Base-by-base conservation (phyloP, 2,113 vertebrate species). In the Cavia porcellus region DNA sequence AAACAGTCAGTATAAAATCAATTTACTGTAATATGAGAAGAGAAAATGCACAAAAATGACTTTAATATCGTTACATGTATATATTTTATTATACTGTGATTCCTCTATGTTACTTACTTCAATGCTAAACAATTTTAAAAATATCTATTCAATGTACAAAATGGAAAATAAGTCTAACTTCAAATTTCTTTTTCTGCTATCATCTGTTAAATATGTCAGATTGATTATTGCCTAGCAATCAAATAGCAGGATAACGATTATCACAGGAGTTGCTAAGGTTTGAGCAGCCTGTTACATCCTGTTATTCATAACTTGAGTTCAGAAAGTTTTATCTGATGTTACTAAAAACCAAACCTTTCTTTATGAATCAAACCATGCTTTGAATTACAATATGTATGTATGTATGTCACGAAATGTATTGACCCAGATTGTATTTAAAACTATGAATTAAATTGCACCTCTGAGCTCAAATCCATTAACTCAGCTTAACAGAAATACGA, bases 401-500 rank as follows among this genome's bases (percentile, higher is more conserved):
- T 52, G 50, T 91, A 80, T 50, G 42, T 93, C 10, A 42, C 35
- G 38, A 94, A 87, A 94, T 93, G 17, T 59, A 24, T 7, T 95
- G 2, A 25, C 2, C 90, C 89, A 92, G 72, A 93, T 95, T 35
- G 25, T 86, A 0, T 79, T 89, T 70, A 96, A 7, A 2, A 42
- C 32, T 70, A 32, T 7, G 1, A 96, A 93, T 93, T 95, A 94
- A 57, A 90, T 95, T 97, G 35, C 80, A 95, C 19, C n/a, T 92
- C 68, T 86, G 35, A 90, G 9, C 14, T 68, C 50, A 86, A 81
- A 86, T 8, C 81, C 25, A 88, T 7, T 45, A 84, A 86, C 22
- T 86, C n/a, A 83, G 0, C 0, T 82, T 90, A 86, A 96, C 47
- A 94, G 9, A 90, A 90, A 70, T 42, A 20, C 42, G 7, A 70